Evolutionary conservation across 2,797 vertebrate genomes (phyloP), one percentile per base, ranked within the genome.

Genomic region (Chelidonichthys spinosus): DNA sequence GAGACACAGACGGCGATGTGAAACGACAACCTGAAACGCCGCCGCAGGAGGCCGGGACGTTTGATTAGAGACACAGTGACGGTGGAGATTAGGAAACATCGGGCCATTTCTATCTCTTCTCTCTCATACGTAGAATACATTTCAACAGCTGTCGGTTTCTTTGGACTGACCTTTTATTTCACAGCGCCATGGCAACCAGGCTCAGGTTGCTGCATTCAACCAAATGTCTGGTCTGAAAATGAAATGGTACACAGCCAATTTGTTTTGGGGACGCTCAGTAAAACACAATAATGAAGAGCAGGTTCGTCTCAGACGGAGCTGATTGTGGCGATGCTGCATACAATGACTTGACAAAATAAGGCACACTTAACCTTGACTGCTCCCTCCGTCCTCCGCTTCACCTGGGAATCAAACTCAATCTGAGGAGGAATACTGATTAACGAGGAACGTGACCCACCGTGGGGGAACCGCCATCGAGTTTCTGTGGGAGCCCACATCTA

Each of bases 351-450:
- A 52, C 72, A 78, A 78, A 83, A 85, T 76, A 59, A 71, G 61
- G 74, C 62, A 39, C 10, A 84, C 68, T 83, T 86, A 79, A 89
- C 87, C 85, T 77, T 75, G 72, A 82, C 84, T 69, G 74, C 69
- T 58, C 58, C 84, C 78, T 82, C 73, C 4, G 5, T 62, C 74
- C 66, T 53, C 74, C 7, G 60, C 82, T 32, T 74, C 86, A 79
- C 80, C 78, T 37, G 76, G 85, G 80, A 90, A 74, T 44, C 85
- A 69, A 86, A 85, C 72, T 82, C 86, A 66, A 61, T 86, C 60
- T 85, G 82, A 87, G 63, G 72, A 85, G 82, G 75, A 88, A 85
- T 75, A 79, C 82, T 74, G 67, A 91, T 84, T 81, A 84, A 91
- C 82, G 70, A 76, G 79, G 69, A 74, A 78, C 70, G 76, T 83